Base-by-base conservation (phyloP, 2,888 invertebrate genomes). In the Oligia fasciuncula region DNA sequence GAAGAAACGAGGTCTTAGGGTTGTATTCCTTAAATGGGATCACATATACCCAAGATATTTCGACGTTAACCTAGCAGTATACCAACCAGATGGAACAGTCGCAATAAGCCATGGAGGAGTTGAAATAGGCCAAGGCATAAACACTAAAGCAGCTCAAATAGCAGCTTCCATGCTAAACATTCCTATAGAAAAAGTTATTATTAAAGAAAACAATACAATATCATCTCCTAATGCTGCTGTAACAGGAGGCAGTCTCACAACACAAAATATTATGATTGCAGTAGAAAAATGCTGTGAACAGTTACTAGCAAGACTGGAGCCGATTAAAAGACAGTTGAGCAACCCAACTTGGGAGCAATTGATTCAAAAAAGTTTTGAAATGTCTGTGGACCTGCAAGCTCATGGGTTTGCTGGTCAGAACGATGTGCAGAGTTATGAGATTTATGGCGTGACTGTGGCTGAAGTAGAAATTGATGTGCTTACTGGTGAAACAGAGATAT, bases 51-150 rank as follows among this genome's bases (percentile, higher is more conserved):
- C 80, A 19, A 85, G 87, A 29, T 92, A 95, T 66, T 87, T 79
- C 9, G 85, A 87, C 29, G 81, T 84, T 0, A 84, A 84, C 35
- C 60, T 87, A 0, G 80, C 81, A 35, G 84, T 87, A 4, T 87
- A 80, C 19, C 81, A 80, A 72, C 74, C 73, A 2, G 98, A 98
- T 91, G 98, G 97, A 0, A 97, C 97, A 4, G 97, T 98, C 2
- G 95, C 97, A 4, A 96, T 98, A 43, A 93, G 97, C 3, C 98
- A 98, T 83, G 97, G 97, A 54, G 98, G 97, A 2, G 94, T 97
- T 43, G 98, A 98, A 95, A 97, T 97, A 92, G 98, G 98, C 0
- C 98, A 98, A 95, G 98, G 98, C 0, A 96, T 98, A 73, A 94
- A 98, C 84, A 98, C 98, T 2, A 94, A 98, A 97, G 97, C 97